Evolutionary conservation across 2,113 vertebrate genomes (phyloP).

Genomic region (Sporophila hypoxantha): DNA sequence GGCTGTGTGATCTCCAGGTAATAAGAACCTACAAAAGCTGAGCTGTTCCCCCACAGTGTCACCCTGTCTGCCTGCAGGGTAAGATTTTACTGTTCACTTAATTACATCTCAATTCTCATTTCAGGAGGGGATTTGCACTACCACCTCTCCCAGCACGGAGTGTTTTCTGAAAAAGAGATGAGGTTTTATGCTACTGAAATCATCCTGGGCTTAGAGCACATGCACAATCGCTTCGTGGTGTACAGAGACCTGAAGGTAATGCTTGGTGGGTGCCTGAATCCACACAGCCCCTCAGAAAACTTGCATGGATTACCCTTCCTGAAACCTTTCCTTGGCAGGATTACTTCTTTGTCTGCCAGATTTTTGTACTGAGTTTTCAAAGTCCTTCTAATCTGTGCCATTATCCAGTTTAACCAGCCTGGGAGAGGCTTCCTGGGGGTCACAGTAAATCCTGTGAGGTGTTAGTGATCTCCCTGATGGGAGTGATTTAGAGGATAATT

Average conservation of each 20-base stretch:
- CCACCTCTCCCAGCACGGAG: slow-evolving; percentile 95
- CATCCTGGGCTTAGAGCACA: slow-evolving; percentile 94
- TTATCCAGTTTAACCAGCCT: background rate
- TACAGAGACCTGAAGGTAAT: slow-evolving; percentile 95
- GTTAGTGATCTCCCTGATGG: background rate
- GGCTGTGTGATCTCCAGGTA: background rate
- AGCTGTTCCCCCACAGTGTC: background rate
- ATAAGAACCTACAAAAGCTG: background rate
- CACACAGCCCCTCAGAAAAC: background rate
- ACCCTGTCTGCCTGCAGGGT: background rate
- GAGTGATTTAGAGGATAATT: background rate
- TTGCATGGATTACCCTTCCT: background rate
- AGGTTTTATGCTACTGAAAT: slow-evolving; percentile 95
- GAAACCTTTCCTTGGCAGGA: background rate
- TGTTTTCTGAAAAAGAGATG: slow-evolving; percentile 97
- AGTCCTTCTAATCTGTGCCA: background rate
- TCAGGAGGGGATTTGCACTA: slow-evolving; percentile 95
- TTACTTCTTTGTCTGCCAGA: background rate
- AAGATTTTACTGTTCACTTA: background rate
- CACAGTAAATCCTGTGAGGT: background rate
- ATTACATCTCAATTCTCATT: background rate
- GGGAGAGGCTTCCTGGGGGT: background rate
- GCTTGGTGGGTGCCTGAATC: accelerated
- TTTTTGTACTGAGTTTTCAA: background rate
- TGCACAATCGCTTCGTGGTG: slow-evolving; percentile 94